Evolutionary conservation across 1,140 invertebrate genomes (phyloP).

Genomic region (Leptopilina boulardi): DNA sequence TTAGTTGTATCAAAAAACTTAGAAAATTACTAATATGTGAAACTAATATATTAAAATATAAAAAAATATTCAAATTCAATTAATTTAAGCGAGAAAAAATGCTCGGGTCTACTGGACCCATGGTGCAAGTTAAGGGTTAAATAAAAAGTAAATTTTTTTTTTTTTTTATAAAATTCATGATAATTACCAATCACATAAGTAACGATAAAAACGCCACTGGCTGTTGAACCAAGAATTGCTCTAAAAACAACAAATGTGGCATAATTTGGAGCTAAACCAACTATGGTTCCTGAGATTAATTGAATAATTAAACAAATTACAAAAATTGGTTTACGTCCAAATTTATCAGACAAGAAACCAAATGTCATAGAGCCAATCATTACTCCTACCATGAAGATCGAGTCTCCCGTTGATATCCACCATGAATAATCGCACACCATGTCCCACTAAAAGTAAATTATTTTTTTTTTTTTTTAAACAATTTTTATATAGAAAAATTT

Average conservation of each 20-base stretch:
- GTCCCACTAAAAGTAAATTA: slow-evolving; percentile 80
- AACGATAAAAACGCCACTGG: slow-evolving; percentile 86
- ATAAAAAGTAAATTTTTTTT: too few species aligned
- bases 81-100: too few species aligned
- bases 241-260: slow-evolving; percentile 81
- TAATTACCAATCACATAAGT: slow-evolving; percentile 86
- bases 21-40: too few species aligned
- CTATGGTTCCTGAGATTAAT: slow-evolving; percentile 80
- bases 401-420: slow-evolving; percentile 82
- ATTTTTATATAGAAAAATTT: too few species aligned
- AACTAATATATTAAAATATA: too few species aligned
- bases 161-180: too few species aligned
- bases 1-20: too few species aligned
- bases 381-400: slow-evolving; percentile 88
- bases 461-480: too few species aligned
- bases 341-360: slow-evolving; percentile 87
- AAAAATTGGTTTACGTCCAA: slow-evolving; percentile 83
- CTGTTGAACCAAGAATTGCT: slow-evolving; percentile 82
- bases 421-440: slow-evolving; percentile 83
- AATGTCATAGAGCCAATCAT: slow-evolving; percentile 86
- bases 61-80: too few species aligned
- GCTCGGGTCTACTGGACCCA: too few species aligned
- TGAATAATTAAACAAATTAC: slow-evolving; percentile 83
- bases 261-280: slow-evolving; percentile 82
- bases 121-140: not conserved